Percentiles rank a stretch among this genome's conserved stretches.
phyloP scores from a whole-genome alignment of 2,888 invertebrate species.

The Amphipoea oculea region DNA sequence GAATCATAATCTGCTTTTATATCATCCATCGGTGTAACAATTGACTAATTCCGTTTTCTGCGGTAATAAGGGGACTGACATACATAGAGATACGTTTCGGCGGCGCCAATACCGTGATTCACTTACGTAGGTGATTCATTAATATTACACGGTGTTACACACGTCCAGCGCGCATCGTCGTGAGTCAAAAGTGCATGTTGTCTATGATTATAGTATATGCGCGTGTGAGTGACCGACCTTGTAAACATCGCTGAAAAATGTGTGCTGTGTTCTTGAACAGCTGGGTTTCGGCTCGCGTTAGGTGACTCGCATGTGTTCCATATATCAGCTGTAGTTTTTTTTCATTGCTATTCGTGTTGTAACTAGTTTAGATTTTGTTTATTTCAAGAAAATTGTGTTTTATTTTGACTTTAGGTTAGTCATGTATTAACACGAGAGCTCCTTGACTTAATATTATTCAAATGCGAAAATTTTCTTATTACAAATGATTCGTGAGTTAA shows the following conservation, averaged over 20 bases:
- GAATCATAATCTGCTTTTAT: constrained; percentile 57
- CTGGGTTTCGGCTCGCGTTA: constrained; percentile 42
- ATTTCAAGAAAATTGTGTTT: constrained; percentile 14
- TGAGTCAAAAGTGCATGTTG: constrained; percentile 66
- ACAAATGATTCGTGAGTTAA: constrained; percentile 37
- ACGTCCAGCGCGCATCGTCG: constrained; percentile 57
- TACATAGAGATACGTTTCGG: constrained; percentile 39
- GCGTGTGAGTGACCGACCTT: constrained; percentile 84
- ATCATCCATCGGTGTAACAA: constrained; percentile 50
- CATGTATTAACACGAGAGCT: constrained; percentile 12
- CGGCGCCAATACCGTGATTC: constrained; percentile 61
- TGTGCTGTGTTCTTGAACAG: constrained; percentile 54
- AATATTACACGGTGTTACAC: constrained; percentile 60
- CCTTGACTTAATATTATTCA: constrained; percentile 19
- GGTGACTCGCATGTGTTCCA: constrained; percentile 48
- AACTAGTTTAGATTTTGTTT: constrained; percentile 24
- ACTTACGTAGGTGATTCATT: constrained; percentile 64
- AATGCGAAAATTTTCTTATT: constrained; percentile 24
- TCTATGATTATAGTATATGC: constrained; percentile 51
- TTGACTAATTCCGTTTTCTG: constrained; percentile 52
- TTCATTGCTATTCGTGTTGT: constrained; percentile 16
- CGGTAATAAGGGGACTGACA: constrained; percentile 17
- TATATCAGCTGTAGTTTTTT: constrained; percentile 32
- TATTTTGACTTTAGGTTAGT: constrained; percentile 29
- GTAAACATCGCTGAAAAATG: constrained; percentile 76